phyloP scores from a whole-genome alignment of 2,797 vertebrate genomes.

The Ceryle rudis region DNA sequence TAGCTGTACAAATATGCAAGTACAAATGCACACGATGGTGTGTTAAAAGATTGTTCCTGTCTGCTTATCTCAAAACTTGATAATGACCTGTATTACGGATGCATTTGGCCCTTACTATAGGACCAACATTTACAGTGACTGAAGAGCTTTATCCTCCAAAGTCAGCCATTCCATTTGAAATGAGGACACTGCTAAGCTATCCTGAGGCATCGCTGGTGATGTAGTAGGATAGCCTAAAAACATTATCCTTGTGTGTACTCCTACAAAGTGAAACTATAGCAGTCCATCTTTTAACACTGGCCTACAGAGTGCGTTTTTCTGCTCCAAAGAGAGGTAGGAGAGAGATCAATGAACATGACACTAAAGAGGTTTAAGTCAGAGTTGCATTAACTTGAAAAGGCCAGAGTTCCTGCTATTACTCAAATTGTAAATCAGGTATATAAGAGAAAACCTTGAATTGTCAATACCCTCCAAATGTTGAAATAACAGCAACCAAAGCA shows the following conservation, averaged over 20 bases:
- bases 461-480: background rate
- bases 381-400: background rate
- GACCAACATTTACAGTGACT: background rate
- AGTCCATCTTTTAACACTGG: background rate
- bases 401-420: background rate
- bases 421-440: background rate
- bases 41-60: background rate
- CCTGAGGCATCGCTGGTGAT: background rate
- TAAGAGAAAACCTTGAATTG: background rate
- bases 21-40: background rate
- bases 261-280: background rate
- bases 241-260: background rate
- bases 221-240: background rate
- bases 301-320: background rate
- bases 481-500: background rate
- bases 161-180: background rate
- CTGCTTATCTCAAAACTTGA: background rate
- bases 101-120: background rate
- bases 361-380: background rate
- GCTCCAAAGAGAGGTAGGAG: background rate
- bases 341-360: background rate
- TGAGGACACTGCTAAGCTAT: background rate
- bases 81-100: background rate
- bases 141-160: background rate
- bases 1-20: background rate